Base-by-base conservation (phyloP, 2,888 invertebrate species). In the Leptopterna dolabrata region DNA sequence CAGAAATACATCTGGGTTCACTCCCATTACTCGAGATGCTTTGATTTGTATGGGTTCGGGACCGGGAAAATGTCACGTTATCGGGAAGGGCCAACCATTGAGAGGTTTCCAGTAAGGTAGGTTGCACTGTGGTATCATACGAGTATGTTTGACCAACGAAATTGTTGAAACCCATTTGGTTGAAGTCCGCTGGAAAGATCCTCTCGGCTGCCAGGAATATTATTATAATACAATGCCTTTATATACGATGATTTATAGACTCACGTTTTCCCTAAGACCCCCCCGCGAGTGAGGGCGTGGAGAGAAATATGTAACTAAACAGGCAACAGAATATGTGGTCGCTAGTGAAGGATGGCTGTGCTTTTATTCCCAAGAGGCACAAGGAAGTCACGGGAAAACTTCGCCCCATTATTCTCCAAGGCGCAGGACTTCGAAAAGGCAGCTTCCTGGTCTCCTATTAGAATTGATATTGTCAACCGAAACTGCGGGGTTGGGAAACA, bases 381-480 rank as follows among this genome's bases (percentile, higher is more conserved):
- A 47, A 47, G 7, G 47, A 47, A 2, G 36, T 36, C 36, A 7
- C 47, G 13, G 47, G 16, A 47, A 29, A 70, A 70, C 70, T 70
- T 70, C 19, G 1, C 13, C 14, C 29, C 70, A 13, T 70, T 19
- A 70, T 70, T 70, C 70, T 70, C 19, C 6, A n/a, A 27, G 24
- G 29, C 13, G 2, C 1, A 1, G 47, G 24, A 13, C 4, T 13
- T 47, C 1, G 4, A 13, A 78, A 78, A 78, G 78, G 24, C 45
- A 27, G 9, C 78, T 78, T 78, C 45, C 47, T 47, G 47, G 3
- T 78, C 45, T 43, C 19, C 24, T 78, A 78, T 78, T 78, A 78
- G 78, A 43, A 78, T 78, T 78, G 78, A 78, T 78, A 78, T 45
- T 78, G 78, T 78, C 43, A 78, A 45, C 6, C 45, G 36, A 19